These are phyloP conservation scores for Coptodon rendalli DNA, from an alignment of 2,113 vertebrate species.

Conservation along the genomic window DNA sequence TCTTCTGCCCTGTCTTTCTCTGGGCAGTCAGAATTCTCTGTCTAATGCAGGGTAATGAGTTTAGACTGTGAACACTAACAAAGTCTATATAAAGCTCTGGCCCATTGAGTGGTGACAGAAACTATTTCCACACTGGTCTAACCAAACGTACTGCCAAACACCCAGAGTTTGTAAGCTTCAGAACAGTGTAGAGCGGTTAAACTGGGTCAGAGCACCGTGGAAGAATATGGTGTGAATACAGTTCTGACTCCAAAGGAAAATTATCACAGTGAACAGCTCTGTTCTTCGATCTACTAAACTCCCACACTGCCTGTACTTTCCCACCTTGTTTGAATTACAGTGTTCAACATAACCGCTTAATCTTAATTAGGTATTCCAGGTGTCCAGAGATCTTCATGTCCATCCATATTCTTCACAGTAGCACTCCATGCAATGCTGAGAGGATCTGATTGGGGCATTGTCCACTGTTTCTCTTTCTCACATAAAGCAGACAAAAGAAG, in stretches of 20 bases:
- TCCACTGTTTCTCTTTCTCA: not conserved
- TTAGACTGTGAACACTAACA: slow-evolving; percentile 53
- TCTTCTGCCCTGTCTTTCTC: not conserved
- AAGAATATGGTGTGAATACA: not conserved
- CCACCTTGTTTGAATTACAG: not conserved
- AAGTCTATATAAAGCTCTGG: slow-evolving; percentile 48
- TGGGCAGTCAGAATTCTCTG: slow-evolving; percentile 12
- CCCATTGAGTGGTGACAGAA: slow-evolving; percentile 18
- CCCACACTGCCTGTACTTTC: not conserved
- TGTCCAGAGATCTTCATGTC: not conserved
- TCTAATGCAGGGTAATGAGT: slow-evolving; percentile 43
- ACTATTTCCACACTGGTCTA: not conserved
- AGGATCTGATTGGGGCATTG: not conserved
- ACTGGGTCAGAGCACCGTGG: not conserved
- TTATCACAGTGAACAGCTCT: not conserved
- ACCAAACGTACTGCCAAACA: slow-evolving; percentile 13
- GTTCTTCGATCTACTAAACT: not conserved
- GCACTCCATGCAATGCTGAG: not conserved
- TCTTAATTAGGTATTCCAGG: not conserved
- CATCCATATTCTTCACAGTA: not conserved
- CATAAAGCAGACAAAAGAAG: not conserved
- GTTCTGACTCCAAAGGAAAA: not conserved
- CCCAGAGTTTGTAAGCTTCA: not conserved
- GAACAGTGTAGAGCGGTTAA: not conserved
- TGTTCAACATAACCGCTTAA: not conserved